phyloP scores from a whole-genome alignment of 2,113 vertebrate genomes.

The Dasyurus viverrinus region DNA sequence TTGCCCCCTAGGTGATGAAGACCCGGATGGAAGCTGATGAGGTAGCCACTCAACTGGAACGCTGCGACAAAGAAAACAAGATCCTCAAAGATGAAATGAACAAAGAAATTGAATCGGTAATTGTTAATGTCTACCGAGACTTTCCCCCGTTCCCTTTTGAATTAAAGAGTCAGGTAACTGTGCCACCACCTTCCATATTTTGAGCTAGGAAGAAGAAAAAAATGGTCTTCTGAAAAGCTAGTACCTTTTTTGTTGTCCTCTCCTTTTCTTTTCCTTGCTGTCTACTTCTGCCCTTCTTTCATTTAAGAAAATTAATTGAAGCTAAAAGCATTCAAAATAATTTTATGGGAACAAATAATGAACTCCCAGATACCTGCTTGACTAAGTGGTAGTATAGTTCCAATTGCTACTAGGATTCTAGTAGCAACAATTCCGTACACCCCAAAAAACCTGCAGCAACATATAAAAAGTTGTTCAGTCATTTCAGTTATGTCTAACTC shows the following conservation, averaged over 20 bases:
- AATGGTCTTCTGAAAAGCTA: background rate
- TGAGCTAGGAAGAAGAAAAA: background rate
- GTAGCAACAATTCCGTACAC: background rate
- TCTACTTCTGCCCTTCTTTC: background rate
- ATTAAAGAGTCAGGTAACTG: background rate
- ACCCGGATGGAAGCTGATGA: constrained; percentile 89
- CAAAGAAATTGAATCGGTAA: constrained; percentile 88
- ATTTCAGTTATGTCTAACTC: too few relatives aligned
- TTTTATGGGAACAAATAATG: background rate
- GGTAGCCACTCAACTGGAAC: constrained; percentile 85
- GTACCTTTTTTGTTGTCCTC: background rate
- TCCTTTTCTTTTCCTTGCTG: background rate
- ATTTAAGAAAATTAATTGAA: background rate
- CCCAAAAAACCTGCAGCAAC: background rate
- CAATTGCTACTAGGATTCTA: background rate
- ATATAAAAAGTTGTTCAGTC: background rate
- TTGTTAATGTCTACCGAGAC: background rate
- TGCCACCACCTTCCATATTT: background rate
- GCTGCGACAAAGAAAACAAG: constrained; percentile 87
- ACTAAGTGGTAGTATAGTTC: background rate
- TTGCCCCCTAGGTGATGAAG: constrained; percentile 85
- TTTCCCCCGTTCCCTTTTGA: background rate
- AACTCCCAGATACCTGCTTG: background rate
- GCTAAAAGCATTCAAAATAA: background rate
- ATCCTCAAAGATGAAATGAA: constrained; percentile 85